A percentile compares a stretch with the other conserved stretches of the same genome.
phyloP scores from a whole-genome alignment of 2,888 invertebrate genomes.

The Drosophila flavopinicola region DNA sequence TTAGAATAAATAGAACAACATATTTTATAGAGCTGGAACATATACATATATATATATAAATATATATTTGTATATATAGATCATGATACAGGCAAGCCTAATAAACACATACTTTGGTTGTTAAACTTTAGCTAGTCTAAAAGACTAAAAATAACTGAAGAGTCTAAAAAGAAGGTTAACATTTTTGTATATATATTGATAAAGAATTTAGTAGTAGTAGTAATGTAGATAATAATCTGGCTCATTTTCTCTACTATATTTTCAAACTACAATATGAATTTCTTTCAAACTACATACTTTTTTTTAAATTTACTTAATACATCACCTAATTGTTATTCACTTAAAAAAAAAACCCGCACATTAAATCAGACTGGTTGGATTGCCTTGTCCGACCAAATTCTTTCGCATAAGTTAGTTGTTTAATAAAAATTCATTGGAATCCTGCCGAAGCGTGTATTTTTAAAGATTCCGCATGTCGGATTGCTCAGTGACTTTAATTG shows the following conservation, averaged over 20 bases:
- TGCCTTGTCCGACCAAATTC: background rate
- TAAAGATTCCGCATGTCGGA: conserved; percentile 19
- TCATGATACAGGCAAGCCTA: too few relatives aligned
- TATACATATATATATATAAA: too few relatives aligned
- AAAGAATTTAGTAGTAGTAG: too few relatives aligned
- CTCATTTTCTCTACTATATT: background rate
- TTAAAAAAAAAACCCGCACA: background rate
- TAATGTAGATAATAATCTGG: too few relatives aligned
- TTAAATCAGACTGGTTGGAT: background rate
- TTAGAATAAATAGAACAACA: too few relatives aligned
- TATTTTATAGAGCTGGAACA: too few relatives aligned
- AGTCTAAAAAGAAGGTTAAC: too few relatives aligned
- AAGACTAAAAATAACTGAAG: too few relatives aligned
- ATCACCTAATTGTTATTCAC: background rate
- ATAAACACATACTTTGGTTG: too few relatives aligned
- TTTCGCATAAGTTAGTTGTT: background rate
- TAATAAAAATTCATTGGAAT: background rate
- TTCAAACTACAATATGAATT: background rate
- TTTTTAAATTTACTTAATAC: background rate
- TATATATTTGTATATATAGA: too few relatives aligned
- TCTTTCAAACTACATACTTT: background rate
- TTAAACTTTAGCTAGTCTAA: too few relatives aligned
- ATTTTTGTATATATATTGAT: too few relatives aligned
- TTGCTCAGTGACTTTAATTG: conserved; percentile 17
- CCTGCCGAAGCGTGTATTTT: conserved; percentile 7